Base-by-base conservation (phyloP, 2,888 invertebrate species). In the Andrena marginata region DNA sequence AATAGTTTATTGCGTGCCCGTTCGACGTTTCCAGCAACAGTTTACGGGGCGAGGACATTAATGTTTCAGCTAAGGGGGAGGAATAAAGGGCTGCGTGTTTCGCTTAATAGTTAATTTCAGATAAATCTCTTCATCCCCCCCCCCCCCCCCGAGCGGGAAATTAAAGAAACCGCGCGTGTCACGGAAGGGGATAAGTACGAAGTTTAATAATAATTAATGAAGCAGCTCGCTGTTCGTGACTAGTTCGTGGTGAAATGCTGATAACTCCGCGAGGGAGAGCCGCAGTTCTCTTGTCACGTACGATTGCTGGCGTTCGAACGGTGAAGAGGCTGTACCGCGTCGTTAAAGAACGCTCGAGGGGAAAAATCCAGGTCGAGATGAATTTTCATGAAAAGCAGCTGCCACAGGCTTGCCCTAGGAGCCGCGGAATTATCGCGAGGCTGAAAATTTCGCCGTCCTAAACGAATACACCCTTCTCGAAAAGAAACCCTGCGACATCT, bases 1-100 rank as follows among this genome's bases (percentile, higher is more conserved):
- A 78, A 80, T 80, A 70, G 42, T 48, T 78, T 70, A 78, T 78
- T 26, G 70, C 78, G 54, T 67, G 80, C 70, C 49, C 65, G 70
- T 54, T 31, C 48, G 60, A 78, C 70, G 48, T 78, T 78, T 62
- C 70, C 35, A 26, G 51, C 10, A 51, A 42, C 70, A 26, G 29
- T 78, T 74, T 59, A 48, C 33, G 31, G 20, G 5, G 4, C 23
- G 23, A 3, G 20, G 35, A 70, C 64, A 29, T 79, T 77, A 65
- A 77, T 77, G 68, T 64, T 79, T 79, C 56, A 79, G 60, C 70
- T 6, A 13, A 20, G 42, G 1, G 7, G 0, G 23, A 16, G 60
- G 23, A 51, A 77, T 65, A 33, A 73, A 60, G n/a, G 16, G 16
- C 29, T 65, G 16, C 26, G 20, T 60, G 51, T n/a, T 8, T 2